Evolutionary conservation across 2,888 invertebrate species (phyloP), one percentile per base, ranked within the genome.

Genomic region (Platycheirus albimanus): DNA sequence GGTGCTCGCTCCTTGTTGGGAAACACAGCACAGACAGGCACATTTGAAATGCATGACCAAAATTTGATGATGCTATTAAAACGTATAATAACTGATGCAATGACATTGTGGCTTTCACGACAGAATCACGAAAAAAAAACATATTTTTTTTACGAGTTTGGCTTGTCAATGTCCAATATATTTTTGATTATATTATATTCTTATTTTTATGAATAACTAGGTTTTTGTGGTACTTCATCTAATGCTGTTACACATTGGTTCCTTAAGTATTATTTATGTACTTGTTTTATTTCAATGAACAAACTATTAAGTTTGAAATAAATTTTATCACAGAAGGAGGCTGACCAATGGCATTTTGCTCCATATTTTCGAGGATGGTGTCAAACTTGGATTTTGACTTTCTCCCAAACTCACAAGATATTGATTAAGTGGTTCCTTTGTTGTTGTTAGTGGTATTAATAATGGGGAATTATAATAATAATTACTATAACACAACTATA

Each of bases 11-110:
- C n/a, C 56, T 20, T 54, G 17, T 19, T n/a, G n/a, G n/a, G n/a
- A n/a, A n/a, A n/a, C n/a, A n/a, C n/a, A n/a, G n/a, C n/a, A n/a
- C n/a, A n/a, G n/a, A n/a, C n/a, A n/a, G n/a, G n/a, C n/a, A n/a
- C n/a, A n/a, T n/a, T n/a, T n/a, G n/a, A n/a, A 45, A 3, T 41
- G 28, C 15, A 24, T 58, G 41, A 58, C 28, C 11, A 24, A 58
- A 28, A 28, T 58, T 58, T 58, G 43, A 58, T 58, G 58, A 28
- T 43, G 28, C 28, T 15, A 58, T 43, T 38, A 58, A 58, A 43
- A 43, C n/a, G n/a, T n/a, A n/a, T n/a, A n/a, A n/a, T n/a, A n/a
- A n/a, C n/a, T n/a, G n/a, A n/a, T n/a, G 28, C 24, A 28, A 28
- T 28, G 28, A 43, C 11, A 28, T 28, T n/a, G 8, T 15, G 11